Evolutionary conservation across 1,140 invertebrate genomes (phyloP).

Genomic region (Drosophila guanche): DNA sequence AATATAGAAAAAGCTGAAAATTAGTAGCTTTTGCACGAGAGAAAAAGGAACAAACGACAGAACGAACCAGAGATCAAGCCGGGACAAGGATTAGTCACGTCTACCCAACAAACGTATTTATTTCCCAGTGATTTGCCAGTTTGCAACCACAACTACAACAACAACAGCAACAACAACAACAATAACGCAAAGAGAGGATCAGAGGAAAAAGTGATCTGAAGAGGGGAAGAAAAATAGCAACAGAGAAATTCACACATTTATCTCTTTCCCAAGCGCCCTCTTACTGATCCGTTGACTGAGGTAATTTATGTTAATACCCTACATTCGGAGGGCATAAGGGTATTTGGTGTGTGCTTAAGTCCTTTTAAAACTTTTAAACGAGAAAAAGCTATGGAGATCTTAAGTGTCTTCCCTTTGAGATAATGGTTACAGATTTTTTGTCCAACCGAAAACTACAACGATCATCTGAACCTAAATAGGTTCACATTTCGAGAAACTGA

Average conservation of each 20-base stretch:
- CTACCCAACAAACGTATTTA: constrained; percentile 41
- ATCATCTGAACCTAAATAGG: no score
- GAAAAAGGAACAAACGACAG: constrained; percentile 24
- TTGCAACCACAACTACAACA: constrained; percentile 17
- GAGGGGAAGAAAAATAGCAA: neutral
- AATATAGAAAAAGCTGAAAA: constrained; percentile 9
- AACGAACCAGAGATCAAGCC: constrained; percentile 23
- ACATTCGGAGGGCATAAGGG: constrained; percentile 7
- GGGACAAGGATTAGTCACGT: constrained; percentile 63
- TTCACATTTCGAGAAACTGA: no score
- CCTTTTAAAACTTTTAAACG: no score
- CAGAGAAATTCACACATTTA: neutral
- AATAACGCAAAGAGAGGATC: constrained; percentile 28
- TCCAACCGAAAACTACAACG: no score
- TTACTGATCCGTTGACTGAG: constrained; percentile 18
- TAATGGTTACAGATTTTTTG: no score
- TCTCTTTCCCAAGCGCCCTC: constrained; percentile 11
- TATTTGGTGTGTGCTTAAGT: neutral
- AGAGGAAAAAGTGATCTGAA: constrained; percentile 9
- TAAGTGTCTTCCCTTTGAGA: no score
- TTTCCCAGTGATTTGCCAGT: constrained; percentile 56
- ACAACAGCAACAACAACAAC: constrained; percentile 10
- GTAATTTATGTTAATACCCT: constrained; percentile 33
- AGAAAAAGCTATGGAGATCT: no score
- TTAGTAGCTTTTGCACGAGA: no score